A percentile compares a stretch with the other conserved stretches of the same genome.
phyloP scores from a whole-genome alignment of 1,140 invertebrate genomes.

The Littorina saxatilis region DNA sequence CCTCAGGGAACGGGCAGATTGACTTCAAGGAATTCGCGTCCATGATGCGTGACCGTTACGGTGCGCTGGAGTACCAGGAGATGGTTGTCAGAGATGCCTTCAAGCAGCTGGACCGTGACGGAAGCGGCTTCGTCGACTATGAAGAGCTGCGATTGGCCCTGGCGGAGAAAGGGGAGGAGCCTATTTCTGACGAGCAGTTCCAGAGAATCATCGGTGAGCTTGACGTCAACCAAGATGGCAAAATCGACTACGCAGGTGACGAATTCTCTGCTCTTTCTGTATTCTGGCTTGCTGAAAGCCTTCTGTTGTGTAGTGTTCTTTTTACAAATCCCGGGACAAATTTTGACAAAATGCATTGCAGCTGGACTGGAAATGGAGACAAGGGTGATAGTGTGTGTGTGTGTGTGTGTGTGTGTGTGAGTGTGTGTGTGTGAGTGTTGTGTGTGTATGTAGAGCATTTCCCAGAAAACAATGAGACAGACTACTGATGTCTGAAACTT shows the following conservation, averaged over 20 bases:
- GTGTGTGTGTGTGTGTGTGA: neutral
- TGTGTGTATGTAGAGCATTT: neutral
- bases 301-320: neutral
- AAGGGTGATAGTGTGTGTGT: neutral
- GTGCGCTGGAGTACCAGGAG: conserved; percentile 98
- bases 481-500: too few species aligned
- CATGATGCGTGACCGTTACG: conserved; percentile 99
- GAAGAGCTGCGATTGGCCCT: conserved; percentile 81
- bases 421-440: neutral
- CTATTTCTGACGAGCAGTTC: conserved; percentile 90
- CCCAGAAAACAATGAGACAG: too few species aligned
- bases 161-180: conserved; percentile 93
- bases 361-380: too few species aligned
- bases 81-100: conserved; percentile 96
- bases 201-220: conserved; percentile 95
- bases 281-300: neutral
- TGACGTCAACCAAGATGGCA: conserved; percentile 87
- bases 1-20: conserved; percentile 45
- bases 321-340: too few species aligned
- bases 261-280: too few species aligned
- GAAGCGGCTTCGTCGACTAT: conserved; percentile 84
- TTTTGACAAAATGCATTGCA: too few species aligned
- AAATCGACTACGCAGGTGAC: conserved; percentile 56
- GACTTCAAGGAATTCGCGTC: conserved; percentile 87
- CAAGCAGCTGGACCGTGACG: conserved; percentile 98